Evolutionary conservation across 2,888 invertebrate species (phyloP).

Genomic region (Athalia cordata): DNA sequence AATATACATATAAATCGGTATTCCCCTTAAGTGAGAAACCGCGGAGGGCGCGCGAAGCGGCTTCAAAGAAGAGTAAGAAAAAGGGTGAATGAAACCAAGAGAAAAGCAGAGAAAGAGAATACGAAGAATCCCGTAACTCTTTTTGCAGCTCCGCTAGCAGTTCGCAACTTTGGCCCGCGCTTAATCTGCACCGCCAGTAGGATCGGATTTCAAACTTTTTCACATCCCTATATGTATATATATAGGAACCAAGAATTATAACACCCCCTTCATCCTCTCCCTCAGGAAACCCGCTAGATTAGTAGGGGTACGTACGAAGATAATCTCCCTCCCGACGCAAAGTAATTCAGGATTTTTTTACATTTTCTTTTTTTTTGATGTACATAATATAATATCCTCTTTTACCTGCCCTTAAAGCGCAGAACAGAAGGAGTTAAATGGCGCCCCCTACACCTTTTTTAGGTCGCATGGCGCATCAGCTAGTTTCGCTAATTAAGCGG

Average conservation of each 20-base stretch:
- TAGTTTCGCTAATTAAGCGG: constrained; percentile 40
- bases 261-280: too few relatives aligned
- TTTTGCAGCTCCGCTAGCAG: background rate
- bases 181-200: constrained; percentile 1
- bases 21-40: too few relatives aligned
- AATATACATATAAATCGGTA: too few relatives aligned
- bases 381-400: constrained; percentile 2
- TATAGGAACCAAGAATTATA: background rate
- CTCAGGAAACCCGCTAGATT: background rate
- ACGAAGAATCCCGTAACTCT: too few relatives aligned
- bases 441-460: background rate
- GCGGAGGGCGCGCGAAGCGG: too few relatives aligned
- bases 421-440: constrained; percentile 35
- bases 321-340: background rate
- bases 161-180: background rate
- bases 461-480: constrained; percentile 33
- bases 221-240: constrained; percentile 2
- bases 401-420: constrained; percentile 11
- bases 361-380: background rate
- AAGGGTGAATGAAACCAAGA: too few relatives aligned
- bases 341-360: background rate
- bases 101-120: too few relatives aligned
- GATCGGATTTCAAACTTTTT: constrained; percentile 36
- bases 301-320: constrained; percentile 1
- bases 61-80: too few relatives aligned